These are phyloP conservation scores for Henricia sp. DNA, from an alignment of 53 echinoderm and acorn worm species.

Conservation along the genomic window DNA sequence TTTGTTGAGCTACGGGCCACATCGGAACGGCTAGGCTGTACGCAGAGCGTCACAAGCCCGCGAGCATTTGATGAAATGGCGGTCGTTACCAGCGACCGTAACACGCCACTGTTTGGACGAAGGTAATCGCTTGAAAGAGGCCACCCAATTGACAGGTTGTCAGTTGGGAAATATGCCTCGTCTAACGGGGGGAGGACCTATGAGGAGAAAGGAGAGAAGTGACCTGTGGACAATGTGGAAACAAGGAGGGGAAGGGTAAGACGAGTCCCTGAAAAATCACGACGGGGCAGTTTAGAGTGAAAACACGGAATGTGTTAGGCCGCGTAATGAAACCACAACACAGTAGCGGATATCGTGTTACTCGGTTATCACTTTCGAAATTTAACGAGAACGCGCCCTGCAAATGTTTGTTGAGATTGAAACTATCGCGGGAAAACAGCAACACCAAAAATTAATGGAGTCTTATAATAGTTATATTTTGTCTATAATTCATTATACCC, in stretches of 20 bases:
- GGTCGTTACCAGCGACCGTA: conserved; percentile 18
- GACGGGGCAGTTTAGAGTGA: conserved; percentile 42
- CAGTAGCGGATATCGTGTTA: conserved; percentile 28
- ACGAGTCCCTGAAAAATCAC: background rate
- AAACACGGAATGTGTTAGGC: conserved; percentile 24
- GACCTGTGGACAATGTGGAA: background rate
- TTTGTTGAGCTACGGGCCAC: background rate
- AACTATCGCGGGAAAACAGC: too few relatives aligned
- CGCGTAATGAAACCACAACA: conserved; percentile 56
- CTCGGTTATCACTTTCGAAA: too few relatives aligned
- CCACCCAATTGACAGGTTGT: conserved; percentile 32
- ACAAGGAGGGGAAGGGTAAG: background rate
- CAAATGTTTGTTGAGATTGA: too few relatives aligned
- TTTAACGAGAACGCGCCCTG: too few relatives aligned
- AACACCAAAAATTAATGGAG: too few relatives aligned
- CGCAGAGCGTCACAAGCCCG: conserved; percentile 3
- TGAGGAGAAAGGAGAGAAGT: background rate
- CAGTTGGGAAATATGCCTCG: conserved; percentile 7
- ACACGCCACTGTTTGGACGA: conserved; percentile 48
- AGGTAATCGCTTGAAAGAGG: conserved; percentile 60
- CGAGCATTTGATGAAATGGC: conserved; percentile 12
- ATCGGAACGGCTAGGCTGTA: background rate
- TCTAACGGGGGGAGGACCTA: background rate
- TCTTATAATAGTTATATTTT: too few relatives aligned
- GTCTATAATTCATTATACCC: too few relatives aligned